Conservation (phyloP, 2,797 vertebrate genomes). For the Rhabdophis nuchalis region DNA sequence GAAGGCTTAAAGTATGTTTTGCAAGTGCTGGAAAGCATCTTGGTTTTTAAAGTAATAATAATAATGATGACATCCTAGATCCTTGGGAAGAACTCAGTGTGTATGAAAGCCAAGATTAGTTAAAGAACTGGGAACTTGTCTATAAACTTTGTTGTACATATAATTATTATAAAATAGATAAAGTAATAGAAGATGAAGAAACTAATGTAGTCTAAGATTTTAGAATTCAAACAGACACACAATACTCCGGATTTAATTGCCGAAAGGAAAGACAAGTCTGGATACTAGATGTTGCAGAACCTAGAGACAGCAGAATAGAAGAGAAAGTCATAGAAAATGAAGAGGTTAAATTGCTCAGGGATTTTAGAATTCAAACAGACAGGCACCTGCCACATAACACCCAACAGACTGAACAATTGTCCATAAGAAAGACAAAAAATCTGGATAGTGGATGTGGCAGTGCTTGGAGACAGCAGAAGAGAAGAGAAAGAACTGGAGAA, state of each 20-base stretch:
- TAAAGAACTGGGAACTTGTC: not conserved
- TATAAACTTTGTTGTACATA: not conserved
- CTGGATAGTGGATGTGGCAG: not conserved
- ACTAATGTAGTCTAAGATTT: not conserved
- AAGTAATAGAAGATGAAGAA: not conserved
- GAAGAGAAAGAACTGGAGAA: not conserved
- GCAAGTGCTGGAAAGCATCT: conserved; percentile 49
- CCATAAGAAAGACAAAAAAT: not conserved
- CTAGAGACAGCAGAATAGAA: not conserved
- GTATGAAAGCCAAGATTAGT: not conserved
- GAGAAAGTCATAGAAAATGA: not conserved
- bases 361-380: not conserved
- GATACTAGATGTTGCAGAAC: not conserved
- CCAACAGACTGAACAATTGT: not conserved
- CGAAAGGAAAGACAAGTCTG: not conserved
- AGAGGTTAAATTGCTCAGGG: not conserved
- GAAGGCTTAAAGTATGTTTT: conserved; percentile 56
- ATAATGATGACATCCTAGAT: not conserved
- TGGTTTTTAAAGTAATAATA: not conserved
- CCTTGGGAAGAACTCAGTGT: not conserved
- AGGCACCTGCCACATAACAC: not conserved
- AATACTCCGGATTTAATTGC: not conserved
- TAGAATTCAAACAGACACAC: not conserved
- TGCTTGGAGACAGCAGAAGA: not conserved
- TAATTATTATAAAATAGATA: not conserved